phyloP scores from a whole-genome alignment of 2,888 invertebrate genomes.

The Lasioglossum marginatum region DNA sequence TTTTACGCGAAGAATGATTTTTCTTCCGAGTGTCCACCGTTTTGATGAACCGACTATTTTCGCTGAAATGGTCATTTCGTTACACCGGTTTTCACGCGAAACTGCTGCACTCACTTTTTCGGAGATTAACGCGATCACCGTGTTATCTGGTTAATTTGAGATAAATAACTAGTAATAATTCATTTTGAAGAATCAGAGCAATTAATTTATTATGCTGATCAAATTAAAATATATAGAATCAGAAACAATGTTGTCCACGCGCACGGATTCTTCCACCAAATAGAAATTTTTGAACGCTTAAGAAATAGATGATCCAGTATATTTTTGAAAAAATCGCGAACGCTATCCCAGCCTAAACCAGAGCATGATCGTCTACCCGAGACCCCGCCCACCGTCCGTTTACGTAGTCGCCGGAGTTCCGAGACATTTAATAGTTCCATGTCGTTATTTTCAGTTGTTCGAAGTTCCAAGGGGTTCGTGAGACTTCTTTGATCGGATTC shows the following conservation, averaged over 20 bases:
- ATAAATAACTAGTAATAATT: not conserved
- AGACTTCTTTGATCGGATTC: conserved; percentile 37
- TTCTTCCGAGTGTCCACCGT: not conserved
- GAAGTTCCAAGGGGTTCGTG: not conserved
- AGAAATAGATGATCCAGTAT: too few species aligned
- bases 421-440: conserved; percentile 38
- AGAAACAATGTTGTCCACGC: not conserved
- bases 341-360: not conserved
- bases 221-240: not conserved
- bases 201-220: not conserved
- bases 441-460: conserved; percentile 40
- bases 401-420: conserved; percentile 9
- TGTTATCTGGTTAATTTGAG: not conserved
- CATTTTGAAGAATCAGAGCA: not conserved
- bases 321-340: not conserved
- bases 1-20: conserved; percentile 23
- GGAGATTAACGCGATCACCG: not conserved
- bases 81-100: not conserved
- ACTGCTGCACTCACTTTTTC: not conserved
- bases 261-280: not conserved
- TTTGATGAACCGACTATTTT: not conserved
- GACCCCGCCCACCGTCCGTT: not conserved
- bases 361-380: not conserved
- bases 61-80: not conserved
- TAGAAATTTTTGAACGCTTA: not conserved